phyloP scores from a whole-genome alignment of 2,797 vertebrate species.

The Zalophus californianus region DNA sequence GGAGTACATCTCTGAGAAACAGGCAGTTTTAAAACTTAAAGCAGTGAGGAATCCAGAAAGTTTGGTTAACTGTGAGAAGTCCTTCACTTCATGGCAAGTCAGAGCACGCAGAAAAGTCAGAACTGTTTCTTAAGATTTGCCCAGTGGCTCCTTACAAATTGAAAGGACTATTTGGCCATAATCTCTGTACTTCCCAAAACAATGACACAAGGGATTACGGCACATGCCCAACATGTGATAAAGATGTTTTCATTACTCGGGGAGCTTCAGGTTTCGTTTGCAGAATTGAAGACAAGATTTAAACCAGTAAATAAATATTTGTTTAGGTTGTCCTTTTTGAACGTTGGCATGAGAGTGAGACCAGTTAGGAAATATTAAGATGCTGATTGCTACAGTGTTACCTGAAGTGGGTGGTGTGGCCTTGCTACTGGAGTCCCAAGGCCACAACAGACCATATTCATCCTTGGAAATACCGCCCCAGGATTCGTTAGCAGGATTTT shows the following conservation, averaged over 20 bases:
- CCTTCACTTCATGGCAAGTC: constrained; percentile 83
- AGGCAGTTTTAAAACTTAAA: constrained; percentile 80
- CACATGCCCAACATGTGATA: not conserved
- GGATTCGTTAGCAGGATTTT: not conserved
- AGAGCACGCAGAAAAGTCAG: constrained; percentile 77
- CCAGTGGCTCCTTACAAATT: constrained; percentile 75
- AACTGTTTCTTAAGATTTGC: constrained; percentile 81
- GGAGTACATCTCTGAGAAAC: constrained; percentile 82
- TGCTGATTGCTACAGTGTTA: not conserved
- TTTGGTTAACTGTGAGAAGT: constrained; percentile 78
- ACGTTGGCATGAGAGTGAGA: not conserved
- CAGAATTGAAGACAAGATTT: constrained; percentile 68
- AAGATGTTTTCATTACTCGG: constrained; percentile 65
- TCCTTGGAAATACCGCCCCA: not conserved
- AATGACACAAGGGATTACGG: constrained; percentile 59
- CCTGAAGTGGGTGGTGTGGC: not conserved
- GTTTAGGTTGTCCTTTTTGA: not conserved
- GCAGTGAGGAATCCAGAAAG: constrained; percentile 83
- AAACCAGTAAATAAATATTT: not conserved
- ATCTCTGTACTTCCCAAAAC: constrained; percentile 71
- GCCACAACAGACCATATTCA: not conserved
- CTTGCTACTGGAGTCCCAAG: not conserved
- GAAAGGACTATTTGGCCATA: constrained; percentile 58
- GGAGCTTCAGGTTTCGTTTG: constrained; percentile 69
- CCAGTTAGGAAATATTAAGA: not conserved